Conservation (phyloP, 2,888 invertebrate species). For the Mimumesa dahlbomi region DNA sequence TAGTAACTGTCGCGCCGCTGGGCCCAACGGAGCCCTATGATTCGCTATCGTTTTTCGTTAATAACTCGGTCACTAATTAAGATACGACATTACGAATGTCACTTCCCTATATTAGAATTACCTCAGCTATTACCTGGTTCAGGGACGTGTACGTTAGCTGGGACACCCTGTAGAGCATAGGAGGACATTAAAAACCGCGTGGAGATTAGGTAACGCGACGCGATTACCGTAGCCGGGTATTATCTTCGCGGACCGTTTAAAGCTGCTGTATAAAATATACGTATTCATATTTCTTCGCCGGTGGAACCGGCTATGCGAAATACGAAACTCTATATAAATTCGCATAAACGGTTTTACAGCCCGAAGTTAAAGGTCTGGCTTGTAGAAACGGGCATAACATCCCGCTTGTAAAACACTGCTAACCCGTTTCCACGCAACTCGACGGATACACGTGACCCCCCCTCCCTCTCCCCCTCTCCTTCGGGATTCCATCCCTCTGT, state of each 20-base stretch:
- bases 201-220: constrained; percentile 4
- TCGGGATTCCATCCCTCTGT: too few species aligned
- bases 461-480: too few species aligned
- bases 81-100: too few species aligned
- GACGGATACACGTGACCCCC: constrained; percentile 20
- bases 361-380: constrained; percentile 61
- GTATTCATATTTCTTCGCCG: constrained; percentile 66
- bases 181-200: too few species aligned
- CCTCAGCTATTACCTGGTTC: too few species aligned
- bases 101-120: too few species aligned
- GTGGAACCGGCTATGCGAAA: constrained; percentile 28
- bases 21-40: too few species aligned
- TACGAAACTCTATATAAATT: constrained; percentile 69
- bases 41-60: too few species aligned
- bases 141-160: too few species aligned
- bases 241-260: constrained; percentile 64
- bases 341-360: constrained; percentile 70
- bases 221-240: constrained; percentile 40
- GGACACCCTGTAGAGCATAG: too few species aligned
- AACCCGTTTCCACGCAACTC: constrained; percentile 5
- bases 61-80: too few species aligned
- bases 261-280: constrained; percentile 66
- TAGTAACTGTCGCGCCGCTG: too few species aligned
- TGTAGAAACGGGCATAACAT: constrained; percentile 59
- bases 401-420: constrained; percentile 56